phyloP scores from a whole-genome alignment of 1,140 invertebrate species.

The Hycleus cichorii region DNA sequence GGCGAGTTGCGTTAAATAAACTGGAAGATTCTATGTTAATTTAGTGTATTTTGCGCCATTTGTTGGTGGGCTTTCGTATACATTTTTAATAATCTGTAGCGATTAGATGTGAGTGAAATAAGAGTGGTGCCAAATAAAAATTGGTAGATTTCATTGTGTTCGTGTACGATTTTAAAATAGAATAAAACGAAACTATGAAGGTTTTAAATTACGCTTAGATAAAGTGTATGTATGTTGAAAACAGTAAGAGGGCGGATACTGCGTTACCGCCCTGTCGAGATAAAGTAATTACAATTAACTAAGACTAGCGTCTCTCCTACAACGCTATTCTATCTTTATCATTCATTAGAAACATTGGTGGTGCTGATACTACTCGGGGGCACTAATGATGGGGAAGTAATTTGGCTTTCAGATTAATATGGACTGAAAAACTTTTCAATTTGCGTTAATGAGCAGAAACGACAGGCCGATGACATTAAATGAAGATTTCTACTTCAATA shows the following conservation, averaged over 20 bases:
- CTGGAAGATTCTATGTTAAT: no score
- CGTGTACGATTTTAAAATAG: no score
- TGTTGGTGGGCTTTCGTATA: no score
- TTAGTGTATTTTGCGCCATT: no score
- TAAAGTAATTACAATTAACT: constrained; percentile 32
- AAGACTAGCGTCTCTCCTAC: constrained; percentile 8
- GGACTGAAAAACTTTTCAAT: constrained; percentile 30
- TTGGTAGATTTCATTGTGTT: no score
- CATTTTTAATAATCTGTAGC: no score
- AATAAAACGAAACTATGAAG: no score
- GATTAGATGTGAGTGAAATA: no score
- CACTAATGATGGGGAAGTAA: constrained; percentile 31
- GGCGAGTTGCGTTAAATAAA: no score
- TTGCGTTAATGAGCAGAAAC: constrained; percentile 26
- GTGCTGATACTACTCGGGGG: constrained; percentile 22
- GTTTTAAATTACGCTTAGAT: no score
- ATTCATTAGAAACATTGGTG: no score
- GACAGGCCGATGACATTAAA: constrained; percentile 18
- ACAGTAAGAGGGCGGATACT: constrained; percentile 1
- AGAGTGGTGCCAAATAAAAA: no score
- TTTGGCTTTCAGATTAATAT: constrained; percentile 30
- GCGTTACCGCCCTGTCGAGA: constrained; percentile 16
- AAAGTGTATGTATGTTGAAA: neutral
- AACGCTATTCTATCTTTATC: neutral
- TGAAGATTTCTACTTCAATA: constrained; percentile 17